Base-by-base conservation (phyloP, 1,140 invertebrate species). In the Sycophaga agraensis region DNA sequence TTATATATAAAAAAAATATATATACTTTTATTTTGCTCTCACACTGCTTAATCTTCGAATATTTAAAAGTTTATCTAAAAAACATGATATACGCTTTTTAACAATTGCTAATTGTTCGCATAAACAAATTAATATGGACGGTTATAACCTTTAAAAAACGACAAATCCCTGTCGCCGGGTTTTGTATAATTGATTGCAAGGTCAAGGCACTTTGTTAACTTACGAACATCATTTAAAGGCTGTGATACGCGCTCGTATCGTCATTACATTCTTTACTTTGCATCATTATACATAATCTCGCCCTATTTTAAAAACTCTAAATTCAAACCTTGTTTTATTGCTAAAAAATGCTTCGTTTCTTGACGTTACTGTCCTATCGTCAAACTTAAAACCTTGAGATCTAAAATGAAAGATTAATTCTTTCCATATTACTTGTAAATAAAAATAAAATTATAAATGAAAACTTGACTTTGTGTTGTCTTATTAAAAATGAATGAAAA, bases 51-150 rank as follows among this genome's bases (percentile, higher is more conserved):
- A 61, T 65, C 55, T 57, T 59, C 59, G 43, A 73, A 63, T 66
- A 68, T 68, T 67, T 58, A 68, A 66, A 67, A 59, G 63, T 51
- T 63, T 35, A 60, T 68, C 54, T 71, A 69, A 68, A 70, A 70
- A 66, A 69, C 66, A 68, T 66, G 66, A 64, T 59, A 54, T 64
- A 59, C 66, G 60, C 60, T 65, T 68, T 69, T 68, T 65, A 77
- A 77, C 68, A 72, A 75, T 72, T 71, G 70, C 59, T 66, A 67
- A 64, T 72, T 49, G 57, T 70, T 75, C 65, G 65, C 66, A 68
- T 71, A 74, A 75, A 74, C 68, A 68, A 75, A 59, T 76, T 68
- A 50, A 59, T 73, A 78, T 79, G 75, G 76, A 78, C 75, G 76
- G 77, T 76, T 76, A 74, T 75, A 75, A 67, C 68, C 69, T 71